Evolutionary conservation across 2,888 invertebrate species (phyloP).

Genomic region (Sacculina carcini): DNA sequence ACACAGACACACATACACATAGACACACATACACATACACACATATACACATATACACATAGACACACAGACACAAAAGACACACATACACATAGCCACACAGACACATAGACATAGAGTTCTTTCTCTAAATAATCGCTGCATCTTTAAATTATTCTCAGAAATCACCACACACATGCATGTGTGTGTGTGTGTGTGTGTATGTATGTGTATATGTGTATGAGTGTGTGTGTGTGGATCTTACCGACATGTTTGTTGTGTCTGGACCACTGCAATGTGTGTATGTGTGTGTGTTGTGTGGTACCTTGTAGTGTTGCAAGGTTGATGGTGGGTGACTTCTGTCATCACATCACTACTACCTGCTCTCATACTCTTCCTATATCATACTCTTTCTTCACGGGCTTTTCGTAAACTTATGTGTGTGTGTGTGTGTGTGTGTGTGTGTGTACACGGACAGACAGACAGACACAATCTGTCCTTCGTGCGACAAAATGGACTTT

Average conservation of each 20-base stretch:
- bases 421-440: too few relatives aligned
- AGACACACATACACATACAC: too few relatives aligned
- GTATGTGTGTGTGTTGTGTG: too few relatives aligned
- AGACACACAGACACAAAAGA: not conserved
- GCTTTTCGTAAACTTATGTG: too few relatives aligned
- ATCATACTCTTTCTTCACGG: not conserved
- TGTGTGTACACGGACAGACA: too few relatives aligned
- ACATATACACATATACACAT: not conserved
- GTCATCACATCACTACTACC: not conserved
- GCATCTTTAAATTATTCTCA: not conserved
- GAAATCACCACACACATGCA: not conserved
- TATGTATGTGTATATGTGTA: not conserved
- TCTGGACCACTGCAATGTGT: not conserved
- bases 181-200: not conserved
- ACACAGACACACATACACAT: too few relatives aligned
- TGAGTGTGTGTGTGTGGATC: not conserved
- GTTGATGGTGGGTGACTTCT: slow-evolving; percentile 21
- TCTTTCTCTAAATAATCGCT: not conserved
- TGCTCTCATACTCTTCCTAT: not conserved
- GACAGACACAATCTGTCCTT: too few relatives aligned
- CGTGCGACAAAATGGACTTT: too few relatives aligned
- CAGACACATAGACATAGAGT: not conserved
- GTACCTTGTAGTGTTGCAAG: not conserved
- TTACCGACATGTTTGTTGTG: not conserved
- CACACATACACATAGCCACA: not conserved